phyloP scores from a whole-genome alignment of 2,797 vertebrate genomes.

The Chelon labrosus region DNA sequence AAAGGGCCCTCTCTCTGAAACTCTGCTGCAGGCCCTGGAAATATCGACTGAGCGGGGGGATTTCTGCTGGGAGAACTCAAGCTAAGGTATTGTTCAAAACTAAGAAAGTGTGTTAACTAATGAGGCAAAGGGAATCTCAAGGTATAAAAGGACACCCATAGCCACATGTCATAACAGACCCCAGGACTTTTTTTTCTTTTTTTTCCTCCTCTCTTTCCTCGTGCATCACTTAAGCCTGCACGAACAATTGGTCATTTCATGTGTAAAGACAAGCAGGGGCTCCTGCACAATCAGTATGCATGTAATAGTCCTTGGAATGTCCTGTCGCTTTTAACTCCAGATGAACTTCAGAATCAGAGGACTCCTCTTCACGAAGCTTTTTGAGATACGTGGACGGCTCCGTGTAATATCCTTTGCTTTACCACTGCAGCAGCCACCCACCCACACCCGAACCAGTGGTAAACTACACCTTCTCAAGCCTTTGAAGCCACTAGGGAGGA shows the following conservation, averaged over 20 bases:
- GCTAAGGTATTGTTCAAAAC: conserved; percentile 89
- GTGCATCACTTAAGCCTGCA: conserved; percentile 73
- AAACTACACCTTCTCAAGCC: conserved; percentile 71
- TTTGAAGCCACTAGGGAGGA: conserved; percentile 70
- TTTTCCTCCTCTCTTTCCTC: conserved; percentile 62
- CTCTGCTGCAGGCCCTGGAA: conserved; percentile 84
- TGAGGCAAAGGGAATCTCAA: conserved; percentile 86
- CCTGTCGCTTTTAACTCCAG: conserved; percentile 35
- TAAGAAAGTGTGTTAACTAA: conserved; percentile 90
- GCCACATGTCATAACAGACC: conserved; percentile 84
- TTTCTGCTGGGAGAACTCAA: conserved; percentile 86
- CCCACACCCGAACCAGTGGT: conserved; percentile 33
- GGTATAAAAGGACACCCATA: conserved; percentile 85
- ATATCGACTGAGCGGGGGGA: conserved; percentile 80
- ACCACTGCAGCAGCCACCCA: conserved; percentile 15
- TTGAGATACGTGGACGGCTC: too few relatives aligned
- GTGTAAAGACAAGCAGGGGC: conserved; percentile 74
- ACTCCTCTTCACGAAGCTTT: too few relatives aligned
- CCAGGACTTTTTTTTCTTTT: conserved; percentile 85
- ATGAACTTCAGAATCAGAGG: conserved; percentile 45
- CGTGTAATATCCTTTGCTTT: background rate
- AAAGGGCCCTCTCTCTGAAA: conserved; percentile 79
- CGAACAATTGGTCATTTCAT: conserved; percentile 80
- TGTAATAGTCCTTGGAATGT: conserved; percentile 75
- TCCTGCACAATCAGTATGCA: conserved; percentile 76